A percentile compares a stretch with the other conserved stretches of the same genome.
phyloP scores from a whole-genome alignment of 2,888 invertebrate genomes.

The Tetrapedia diversipes region DNA sequence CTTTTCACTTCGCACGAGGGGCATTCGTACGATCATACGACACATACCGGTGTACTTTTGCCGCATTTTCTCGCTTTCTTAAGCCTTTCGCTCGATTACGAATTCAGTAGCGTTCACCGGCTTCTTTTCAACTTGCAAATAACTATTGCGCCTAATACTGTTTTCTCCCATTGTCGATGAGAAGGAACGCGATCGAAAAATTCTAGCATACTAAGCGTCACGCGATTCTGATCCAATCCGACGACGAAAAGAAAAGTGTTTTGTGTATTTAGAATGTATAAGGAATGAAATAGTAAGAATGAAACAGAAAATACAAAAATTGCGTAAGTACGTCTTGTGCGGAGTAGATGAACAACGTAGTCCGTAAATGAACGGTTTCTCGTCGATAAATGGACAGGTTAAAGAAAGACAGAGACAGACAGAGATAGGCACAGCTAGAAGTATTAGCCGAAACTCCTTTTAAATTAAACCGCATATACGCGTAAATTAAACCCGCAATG shows the following conservation, averaged over 20 bases:
- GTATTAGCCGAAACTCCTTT: no score
- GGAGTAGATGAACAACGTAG: no score
- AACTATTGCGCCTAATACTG: background rate
- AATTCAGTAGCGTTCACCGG: background rate
- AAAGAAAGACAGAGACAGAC: no score
- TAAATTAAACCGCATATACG: no score
- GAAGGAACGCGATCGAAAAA: background rate
- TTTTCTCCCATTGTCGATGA: background rate
- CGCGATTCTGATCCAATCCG: background rate
- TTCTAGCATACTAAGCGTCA: constrained; percentile 3
- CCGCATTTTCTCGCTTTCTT: constrained; percentile 23
- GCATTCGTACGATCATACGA: background rate
- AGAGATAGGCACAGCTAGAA: no score
- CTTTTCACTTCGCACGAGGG: constrained; percentile 11
- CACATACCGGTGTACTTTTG: background rate
- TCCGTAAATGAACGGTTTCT: no score
- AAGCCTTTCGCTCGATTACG: constrained; percentile 13
- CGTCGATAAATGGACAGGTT: no score
- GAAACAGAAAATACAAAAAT: no score
- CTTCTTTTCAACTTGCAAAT: background rate
- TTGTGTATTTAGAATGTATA: no score
- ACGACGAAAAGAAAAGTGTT: background rate
- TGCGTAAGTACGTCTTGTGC: no score
- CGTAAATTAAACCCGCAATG: no score
- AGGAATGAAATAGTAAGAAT: no score